Percentiles rank a stretch among this genome's conserved stretches.
Evolutionary conservation across 1,140 invertebrate genomes (phyloP).

Genomic region (Plectrocnemia conspersa): DNA sequence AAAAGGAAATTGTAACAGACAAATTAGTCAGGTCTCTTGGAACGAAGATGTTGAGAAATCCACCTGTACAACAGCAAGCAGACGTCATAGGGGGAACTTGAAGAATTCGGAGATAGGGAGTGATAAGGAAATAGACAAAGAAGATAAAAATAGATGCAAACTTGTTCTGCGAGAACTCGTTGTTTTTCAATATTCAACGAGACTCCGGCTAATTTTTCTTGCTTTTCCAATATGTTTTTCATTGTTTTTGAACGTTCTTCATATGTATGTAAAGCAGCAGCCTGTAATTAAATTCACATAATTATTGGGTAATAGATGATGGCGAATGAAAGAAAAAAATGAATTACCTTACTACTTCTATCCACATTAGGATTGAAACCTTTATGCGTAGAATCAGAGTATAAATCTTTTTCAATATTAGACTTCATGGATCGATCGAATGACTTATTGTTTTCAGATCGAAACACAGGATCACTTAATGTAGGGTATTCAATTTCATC

Average conservation of each 20-base stretch:
- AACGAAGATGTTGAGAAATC: too few relatives aligned
- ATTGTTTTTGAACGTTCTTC: conserved; percentile 46
- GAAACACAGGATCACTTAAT: conserved; percentile 37
- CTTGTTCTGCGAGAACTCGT: conserved; percentile 49
- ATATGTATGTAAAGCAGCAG: conserved; percentile 50
- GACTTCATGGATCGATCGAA: conserved; percentile 21
- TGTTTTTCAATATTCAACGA: conserved; percentile 54
- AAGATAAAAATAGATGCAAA: conserved; percentile 41
- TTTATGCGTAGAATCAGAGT: conserved; percentile 18
- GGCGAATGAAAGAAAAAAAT: background rate
- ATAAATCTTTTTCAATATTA: conserved; percentile 3
- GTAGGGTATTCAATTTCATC: conserved; percentile 56
- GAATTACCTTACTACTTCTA: conserved; percentile 49
- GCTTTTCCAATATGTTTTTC: conserved; percentile 51
- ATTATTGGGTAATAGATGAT: conserved; percentile 1
- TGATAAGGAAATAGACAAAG: too few relatives aligned
- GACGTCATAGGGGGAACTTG: too few relatives aligned
- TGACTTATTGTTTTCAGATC: conserved; percentile 17
- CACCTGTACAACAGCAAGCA: too few relatives aligned
- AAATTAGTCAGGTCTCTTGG: too few relatives aligned
- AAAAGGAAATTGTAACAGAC: too few relatives aligned
- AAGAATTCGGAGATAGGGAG: too few relatives aligned
- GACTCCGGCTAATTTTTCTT: conserved; percentile 53
- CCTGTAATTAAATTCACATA: conserved; percentile 34
- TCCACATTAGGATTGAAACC: conserved; percentile 42